phyloP scores from a whole-genome alignment of 2,888 invertebrate genomes.

The Eulithis testata region DNA sequence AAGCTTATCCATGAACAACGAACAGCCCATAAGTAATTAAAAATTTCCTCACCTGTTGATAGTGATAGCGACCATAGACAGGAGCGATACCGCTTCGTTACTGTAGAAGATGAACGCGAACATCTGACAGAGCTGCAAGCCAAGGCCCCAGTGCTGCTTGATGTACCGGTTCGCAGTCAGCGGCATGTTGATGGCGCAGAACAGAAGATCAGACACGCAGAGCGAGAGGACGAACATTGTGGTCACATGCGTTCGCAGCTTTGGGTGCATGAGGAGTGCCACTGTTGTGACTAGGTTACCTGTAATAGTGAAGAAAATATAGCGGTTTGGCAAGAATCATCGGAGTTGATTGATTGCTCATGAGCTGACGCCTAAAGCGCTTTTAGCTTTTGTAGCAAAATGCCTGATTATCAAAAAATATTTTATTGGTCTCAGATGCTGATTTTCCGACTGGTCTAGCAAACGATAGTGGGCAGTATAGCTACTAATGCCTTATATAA shows the following conservation, averaged over 20 bases:
- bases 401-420: too few relatives aligned
- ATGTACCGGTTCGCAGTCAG: conserved; percentile 93
- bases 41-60: conserved; percentile 88
- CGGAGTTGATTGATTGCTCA: too few relatives aligned
- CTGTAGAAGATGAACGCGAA: conserved; percentile 96
- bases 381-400: too few relatives aligned
- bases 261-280: conserved; percentile 90
- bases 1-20: too few relatives aligned
- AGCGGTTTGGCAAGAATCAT: too few relatives aligned
- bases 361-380: too few relatives aligned
- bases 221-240: conserved; percentile 95
- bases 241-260: conserved; percentile 92
- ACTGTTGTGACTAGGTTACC: conserved; percentile 93
- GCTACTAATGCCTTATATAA: too few relatives aligned
- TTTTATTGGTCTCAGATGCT: too few relatives aligned
- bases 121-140: conserved; percentile 90
- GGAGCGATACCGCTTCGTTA: conserved; percentile 93
- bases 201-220: conserved; percentile 93
- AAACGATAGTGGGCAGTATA: too few relatives aligned
- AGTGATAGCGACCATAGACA: conserved; percentile 96
- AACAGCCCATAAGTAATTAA: too few relatives aligned
- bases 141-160: conserved; percentile 92
- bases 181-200: conserved; percentile 93
- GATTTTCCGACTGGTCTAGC: too few relatives aligned
- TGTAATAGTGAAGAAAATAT: conserved; percentile 57